Percentiles rank a stretch among this genome's conserved stretches.
Evolutionary conservation across 2,888 invertebrate genomes (phyloP).

Genomic region (Patella pellucida): DNA sequence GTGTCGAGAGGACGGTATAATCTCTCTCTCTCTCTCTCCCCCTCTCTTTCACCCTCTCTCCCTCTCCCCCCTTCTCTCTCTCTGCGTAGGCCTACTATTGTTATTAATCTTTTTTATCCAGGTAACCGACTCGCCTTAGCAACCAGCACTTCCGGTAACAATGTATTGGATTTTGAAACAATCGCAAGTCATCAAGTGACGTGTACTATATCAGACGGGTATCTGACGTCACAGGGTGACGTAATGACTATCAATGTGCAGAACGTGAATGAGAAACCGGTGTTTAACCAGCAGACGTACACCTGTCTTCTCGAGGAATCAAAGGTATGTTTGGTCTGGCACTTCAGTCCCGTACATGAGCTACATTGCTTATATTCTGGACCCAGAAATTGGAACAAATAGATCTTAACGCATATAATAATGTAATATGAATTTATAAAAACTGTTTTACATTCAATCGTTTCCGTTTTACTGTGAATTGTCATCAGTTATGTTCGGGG

Average conservation of each 20-base stretch:
- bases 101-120: neutral
- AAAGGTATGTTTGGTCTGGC: neutral
- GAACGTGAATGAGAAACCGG: constrained; percentile 6
- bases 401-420: no score
- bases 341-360: no score
- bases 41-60: neutral
- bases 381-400: no score
- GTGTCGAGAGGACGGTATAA: no score
- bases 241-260: constrained; percentile 12
- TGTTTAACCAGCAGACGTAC: neutral
- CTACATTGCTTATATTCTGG: no score
- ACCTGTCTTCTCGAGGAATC: neutral
- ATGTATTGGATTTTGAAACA: constrained; percentile 6
- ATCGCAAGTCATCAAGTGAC: neutral
- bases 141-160: neutral
- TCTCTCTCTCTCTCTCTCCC: neutral
- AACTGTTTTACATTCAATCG: no score
- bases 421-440: no score
- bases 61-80: neutral
- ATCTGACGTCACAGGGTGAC: neutral
- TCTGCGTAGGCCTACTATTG: neutral
- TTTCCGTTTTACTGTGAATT: no score
- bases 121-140: neutral
- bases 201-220: constrained; percentile 11
- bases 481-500: no score